phyloP scores from a whole-genome alignment of 2,888 invertebrate species.

The Oscheius myriophilus region DNA sequence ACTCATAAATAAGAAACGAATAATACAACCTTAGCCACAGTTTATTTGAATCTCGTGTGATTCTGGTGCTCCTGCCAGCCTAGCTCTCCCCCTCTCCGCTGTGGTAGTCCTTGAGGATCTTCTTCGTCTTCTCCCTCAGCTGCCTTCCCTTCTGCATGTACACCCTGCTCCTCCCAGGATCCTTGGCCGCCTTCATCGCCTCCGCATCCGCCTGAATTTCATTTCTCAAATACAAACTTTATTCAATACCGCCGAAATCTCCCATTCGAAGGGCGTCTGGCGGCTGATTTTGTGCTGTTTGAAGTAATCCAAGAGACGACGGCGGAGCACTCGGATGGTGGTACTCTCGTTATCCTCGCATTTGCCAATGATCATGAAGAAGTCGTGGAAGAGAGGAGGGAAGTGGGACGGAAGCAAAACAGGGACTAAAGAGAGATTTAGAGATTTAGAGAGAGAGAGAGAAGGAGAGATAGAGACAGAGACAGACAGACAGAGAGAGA shows the following conservation, averaged over 20 bases:
- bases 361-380: neutral
- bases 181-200: neutral
- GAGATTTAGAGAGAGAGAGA: neutral
- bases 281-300: conserved; percentile 10
- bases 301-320: conserved; percentile 4
- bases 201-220: neutral
- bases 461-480: neutral
- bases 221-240: neutral
- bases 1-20: no score
- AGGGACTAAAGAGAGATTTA: neutral
- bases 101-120: conserved; percentile 1
- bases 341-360: conserved; percentile 10
- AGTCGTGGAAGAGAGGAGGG: conserved; percentile 1
- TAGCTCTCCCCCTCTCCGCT: conserved; percentile 1
- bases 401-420: neutral
- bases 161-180: conserved; percentile 3
- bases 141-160: neutral
- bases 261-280: conserved; percentile 15
- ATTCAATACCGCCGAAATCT: neutral
- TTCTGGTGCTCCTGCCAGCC: no score
- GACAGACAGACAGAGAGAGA: neutral
- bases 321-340: neutral
- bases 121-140: neutral
- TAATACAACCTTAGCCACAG: no score
- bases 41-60: no score